phyloP scores from a whole-genome alignment of 2,797 vertebrate species.

The Onychomys arenicola region DNA sequence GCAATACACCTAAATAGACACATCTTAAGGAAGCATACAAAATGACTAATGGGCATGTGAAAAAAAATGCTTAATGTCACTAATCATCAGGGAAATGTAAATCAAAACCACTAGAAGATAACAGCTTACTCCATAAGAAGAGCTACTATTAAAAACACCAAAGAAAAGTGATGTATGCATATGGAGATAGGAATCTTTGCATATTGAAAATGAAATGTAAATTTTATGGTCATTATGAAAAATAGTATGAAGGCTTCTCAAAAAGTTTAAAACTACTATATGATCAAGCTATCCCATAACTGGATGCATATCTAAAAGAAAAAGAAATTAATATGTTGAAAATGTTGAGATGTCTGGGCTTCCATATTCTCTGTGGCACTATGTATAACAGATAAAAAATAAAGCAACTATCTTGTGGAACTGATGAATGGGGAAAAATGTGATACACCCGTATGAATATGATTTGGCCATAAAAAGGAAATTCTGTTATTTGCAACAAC shows the following conservation, averaged over 20 bases:
- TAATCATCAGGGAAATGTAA: not conserved
- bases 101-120: not conserved
- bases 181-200: not conserved
- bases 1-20: not conserved
- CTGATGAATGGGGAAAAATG: not conserved
- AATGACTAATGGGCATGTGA: not conserved
- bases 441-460: not conserved
- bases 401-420: not conserved
- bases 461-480: not conserved
- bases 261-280: not conserved
- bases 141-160: not conserved
- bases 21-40: not conserved
- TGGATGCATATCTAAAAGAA: not conserved
- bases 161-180: not conserved
- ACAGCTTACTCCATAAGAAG: not conserved
- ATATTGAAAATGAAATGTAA: not conserved
- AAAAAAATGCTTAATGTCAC: not conserved
- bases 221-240: not conserved
- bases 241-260: not conserved
- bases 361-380: not conserved
- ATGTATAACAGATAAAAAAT: not conserved
- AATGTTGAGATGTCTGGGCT: not conserved
- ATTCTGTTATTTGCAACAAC: not conserved
- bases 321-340: not conserved
- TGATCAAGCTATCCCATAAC: not conserved